Conservation (phyloP, 1,140 invertebrate genomes). For the Andricus grossulariae region DNA sequence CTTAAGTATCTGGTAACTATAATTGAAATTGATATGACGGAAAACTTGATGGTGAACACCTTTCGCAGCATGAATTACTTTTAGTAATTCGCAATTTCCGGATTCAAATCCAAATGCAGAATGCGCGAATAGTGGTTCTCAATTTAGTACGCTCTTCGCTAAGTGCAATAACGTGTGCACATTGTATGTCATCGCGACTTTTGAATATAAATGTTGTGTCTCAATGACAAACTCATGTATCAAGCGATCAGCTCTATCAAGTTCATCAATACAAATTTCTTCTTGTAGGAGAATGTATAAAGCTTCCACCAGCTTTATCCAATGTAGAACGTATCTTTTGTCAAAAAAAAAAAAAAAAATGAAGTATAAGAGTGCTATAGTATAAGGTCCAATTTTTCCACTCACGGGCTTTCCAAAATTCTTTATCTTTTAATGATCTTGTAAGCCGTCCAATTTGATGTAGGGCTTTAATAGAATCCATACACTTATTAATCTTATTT, state of each 20-base stretch:
- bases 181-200: no score
- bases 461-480: slow-evolving; percentile 33
- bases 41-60: no score
- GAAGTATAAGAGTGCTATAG: slow-evolving; percentile 4
- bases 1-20: no score
- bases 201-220: no score
- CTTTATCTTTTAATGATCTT: slow-evolving; percentile 35
- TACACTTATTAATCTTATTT: not conserved
- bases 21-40: no score
- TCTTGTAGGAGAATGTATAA: slow-evolving; percentile 30
- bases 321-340: slow-evolving; percentile 22
- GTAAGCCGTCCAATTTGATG: slow-evolving; percentile 34
- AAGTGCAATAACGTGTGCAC: no score
- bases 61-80: no score
- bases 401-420: not conserved
- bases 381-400: slow-evolving; percentile 34
- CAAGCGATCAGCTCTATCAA: not conserved
- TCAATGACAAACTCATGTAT: not conserved
- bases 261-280: not conserved
- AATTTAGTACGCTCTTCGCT: no score
- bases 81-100: no score
- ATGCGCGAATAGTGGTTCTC: no score
- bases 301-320: slow-evolving; percentile 4
- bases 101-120: no score
- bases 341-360: slow-evolving; percentile 4